These are phyloP conservation scores for Eristalis intricaria DNA, from an alignment of 2,888 invertebrate species.

Conservation along the genomic window DNA sequence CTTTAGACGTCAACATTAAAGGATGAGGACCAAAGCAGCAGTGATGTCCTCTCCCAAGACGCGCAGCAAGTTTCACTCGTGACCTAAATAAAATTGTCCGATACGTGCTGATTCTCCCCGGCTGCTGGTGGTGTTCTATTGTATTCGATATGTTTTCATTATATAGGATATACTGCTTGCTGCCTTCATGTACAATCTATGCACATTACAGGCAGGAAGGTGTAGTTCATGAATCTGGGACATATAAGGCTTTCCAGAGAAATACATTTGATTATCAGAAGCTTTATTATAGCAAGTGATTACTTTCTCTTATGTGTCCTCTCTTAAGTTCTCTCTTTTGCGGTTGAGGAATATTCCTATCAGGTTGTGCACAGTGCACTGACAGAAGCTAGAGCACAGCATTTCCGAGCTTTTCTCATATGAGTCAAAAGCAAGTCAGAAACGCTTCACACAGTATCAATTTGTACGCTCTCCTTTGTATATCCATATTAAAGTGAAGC, in stretches of 20 bases:
- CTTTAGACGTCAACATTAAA: conserved; percentile 12
- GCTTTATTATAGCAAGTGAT: conserved; percentile 5
- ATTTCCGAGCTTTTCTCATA: conserved; percentile 61
- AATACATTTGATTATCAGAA: conserved; percentile 6
- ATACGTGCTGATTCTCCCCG: conserved; percentile 63
- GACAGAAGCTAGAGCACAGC: conserved; percentile 43
- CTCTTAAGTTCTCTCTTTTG: conserved; percentile 8
- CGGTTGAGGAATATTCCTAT: not conserved
- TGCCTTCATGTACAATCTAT: conserved; percentile 35
- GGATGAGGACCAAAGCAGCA: not conserved
- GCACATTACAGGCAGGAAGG: conserved; percentile 51
- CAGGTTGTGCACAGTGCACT: conserved; percentile 14
- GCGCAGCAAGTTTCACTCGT: conserved; percentile 69
- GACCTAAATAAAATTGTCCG: conserved; percentile 69
- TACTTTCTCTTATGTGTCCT: not conserved
- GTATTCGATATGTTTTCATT: conserved; percentile 56
- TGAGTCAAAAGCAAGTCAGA: conserved; percentile 75
- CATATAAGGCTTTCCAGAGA: conserved; percentile 59
- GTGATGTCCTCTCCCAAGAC: conserved; percentile 66
- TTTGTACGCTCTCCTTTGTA: conserved; percentile 80
- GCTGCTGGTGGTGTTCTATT: conserved; percentile 38
- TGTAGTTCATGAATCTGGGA: conserved; percentile 70
- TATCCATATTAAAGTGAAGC: conserved; percentile 58
- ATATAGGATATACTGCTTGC: conserved; percentile 47
- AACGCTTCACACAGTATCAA: conserved; percentile 80